Conservation (phyloP, 2,113 vertebrate species). For the Platichthys stellatus region DNA sequence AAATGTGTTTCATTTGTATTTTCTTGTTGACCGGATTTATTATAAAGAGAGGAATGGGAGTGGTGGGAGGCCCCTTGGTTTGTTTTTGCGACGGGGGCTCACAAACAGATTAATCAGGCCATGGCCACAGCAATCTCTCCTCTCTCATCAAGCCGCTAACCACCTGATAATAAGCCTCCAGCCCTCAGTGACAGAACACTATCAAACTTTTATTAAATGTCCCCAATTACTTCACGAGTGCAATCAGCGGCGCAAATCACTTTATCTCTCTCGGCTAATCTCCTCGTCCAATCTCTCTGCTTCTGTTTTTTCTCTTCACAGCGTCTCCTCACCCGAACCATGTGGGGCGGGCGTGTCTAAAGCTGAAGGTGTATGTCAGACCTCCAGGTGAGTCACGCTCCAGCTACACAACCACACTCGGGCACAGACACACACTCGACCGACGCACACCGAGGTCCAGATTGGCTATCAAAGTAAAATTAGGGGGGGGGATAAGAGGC, state of each 20-base stretch:
- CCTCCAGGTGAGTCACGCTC: constrained; percentile 85
- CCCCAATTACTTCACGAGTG: constrained; percentile 19
- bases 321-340: constrained; percentile 89
- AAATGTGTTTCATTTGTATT: constrained; percentile 6
- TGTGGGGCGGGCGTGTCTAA: constrained; percentile 90
- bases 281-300: constrained; percentile 45
- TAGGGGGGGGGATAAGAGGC: constrained; percentile 66
- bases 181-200: not conserved
- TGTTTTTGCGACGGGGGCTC: not conserved
- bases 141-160: not conserved
- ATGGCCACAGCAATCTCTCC: not conserved
- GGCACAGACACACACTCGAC: constrained; percentile 23
- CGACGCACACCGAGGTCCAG: constrained; percentile 40
- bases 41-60: not conserved
- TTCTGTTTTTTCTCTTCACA: constrained; percentile 56
- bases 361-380: constrained; percentile 93
- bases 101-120: not conserved
- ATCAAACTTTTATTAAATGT: constrained; percentile 44
- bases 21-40: not conserved
- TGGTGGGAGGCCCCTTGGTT: not conserved
- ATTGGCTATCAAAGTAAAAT: constrained; percentile 77
- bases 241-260: constrained; percentile 43
- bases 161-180: constrained; percentile 12
- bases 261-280: constrained; percentile 44
- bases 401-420: constrained; percentile 46